Evolutionary conservation across 2,888 invertebrate genomes (phyloP).

Genomic region (Eueremaeus valkanovi): DNA sequence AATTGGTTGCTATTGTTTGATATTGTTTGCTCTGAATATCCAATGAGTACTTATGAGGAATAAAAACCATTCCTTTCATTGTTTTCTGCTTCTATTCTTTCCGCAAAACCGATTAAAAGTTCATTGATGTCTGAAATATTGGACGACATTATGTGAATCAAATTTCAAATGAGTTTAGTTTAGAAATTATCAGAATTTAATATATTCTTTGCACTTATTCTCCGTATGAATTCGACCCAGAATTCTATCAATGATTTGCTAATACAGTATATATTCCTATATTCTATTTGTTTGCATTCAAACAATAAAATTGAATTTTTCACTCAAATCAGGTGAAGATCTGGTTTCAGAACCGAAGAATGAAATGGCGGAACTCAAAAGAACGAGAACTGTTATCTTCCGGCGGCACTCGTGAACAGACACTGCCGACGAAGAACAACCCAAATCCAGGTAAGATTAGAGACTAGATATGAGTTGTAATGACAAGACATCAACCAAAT

Average conservation of each 20-base stretch:
- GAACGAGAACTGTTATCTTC: slow-evolving; percentile 88
- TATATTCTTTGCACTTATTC: no score
- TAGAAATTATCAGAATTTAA: no score
- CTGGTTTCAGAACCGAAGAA: slow-evolving; percentile 95
- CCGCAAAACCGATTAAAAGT: background rate
- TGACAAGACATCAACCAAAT: no score
- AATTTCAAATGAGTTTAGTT: no score
- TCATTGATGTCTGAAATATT: slow-evolving; percentile 5
- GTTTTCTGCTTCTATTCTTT: background rate
- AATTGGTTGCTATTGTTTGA: slow-evolving; percentile 29
- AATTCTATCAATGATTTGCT: no score
- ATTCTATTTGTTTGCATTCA: background rate
- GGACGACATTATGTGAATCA: no score
- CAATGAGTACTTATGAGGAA: slow-evolving; percentile 21
- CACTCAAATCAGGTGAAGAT: slow-evolving; percentile 65
- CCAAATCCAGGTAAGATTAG: slow-evolving; percentile 69
- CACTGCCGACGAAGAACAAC: slow-evolving; percentile 92
- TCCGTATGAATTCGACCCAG: no score
- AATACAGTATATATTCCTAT: background rate
- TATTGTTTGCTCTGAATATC: slow-evolving; percentile 35
- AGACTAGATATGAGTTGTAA: background rate
- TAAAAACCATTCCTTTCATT: slow-evolving; percentile 23
- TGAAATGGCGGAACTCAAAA: slow-evolving; percentile 99
- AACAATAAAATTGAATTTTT: background rate
- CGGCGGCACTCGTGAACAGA: slow-evolving; percentile 90